These are phyloP conservation scores for Burhinus bistriatus DNA, from an alignment of 2,113 vertebrate species.

Conservation along the genomic window DNA sequence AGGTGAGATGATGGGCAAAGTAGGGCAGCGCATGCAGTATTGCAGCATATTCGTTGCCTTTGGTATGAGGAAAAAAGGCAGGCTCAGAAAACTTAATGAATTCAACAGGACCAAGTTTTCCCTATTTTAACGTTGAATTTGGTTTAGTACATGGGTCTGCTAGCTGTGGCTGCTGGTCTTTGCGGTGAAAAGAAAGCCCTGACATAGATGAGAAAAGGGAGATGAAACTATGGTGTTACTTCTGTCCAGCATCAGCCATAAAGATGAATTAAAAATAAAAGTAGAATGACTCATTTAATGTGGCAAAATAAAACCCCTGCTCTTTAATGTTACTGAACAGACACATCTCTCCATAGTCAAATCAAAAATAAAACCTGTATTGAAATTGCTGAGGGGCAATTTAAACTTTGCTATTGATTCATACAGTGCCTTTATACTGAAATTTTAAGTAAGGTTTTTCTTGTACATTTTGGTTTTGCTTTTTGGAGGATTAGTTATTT, in stretches of 20 bases:
- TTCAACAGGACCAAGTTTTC: neutral
- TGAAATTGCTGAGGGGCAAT: neutral
- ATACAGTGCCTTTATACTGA: neutral
- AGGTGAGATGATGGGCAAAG: neutral
- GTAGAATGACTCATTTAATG: rapidly evolving
- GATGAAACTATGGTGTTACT: neutral
- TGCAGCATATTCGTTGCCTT: neutral
- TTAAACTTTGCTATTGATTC: neutral
- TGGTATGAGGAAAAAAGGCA: neutral
- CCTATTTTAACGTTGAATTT: neutral
- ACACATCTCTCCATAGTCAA: neutral
- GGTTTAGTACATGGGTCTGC: neutral
- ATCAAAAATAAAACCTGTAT: neutral
- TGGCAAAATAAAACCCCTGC: neutral
- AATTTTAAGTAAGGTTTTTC: neutral
- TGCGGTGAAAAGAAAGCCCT: neutral
- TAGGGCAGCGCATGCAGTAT: rapidly evolving
- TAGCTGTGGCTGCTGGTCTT: neutral
- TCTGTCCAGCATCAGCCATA: neutral
- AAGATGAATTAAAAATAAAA: neutral
- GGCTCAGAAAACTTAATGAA: neutral
- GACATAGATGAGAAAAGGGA: neutral
- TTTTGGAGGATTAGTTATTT: neutral
- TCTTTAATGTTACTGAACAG: neutral
- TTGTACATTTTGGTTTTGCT: neutral